These are phyloP conservation scores for Takifugu rubripes DNA, from an alignment of 2,797 vertebrate species.

Conservation along the genomic window DNA sequence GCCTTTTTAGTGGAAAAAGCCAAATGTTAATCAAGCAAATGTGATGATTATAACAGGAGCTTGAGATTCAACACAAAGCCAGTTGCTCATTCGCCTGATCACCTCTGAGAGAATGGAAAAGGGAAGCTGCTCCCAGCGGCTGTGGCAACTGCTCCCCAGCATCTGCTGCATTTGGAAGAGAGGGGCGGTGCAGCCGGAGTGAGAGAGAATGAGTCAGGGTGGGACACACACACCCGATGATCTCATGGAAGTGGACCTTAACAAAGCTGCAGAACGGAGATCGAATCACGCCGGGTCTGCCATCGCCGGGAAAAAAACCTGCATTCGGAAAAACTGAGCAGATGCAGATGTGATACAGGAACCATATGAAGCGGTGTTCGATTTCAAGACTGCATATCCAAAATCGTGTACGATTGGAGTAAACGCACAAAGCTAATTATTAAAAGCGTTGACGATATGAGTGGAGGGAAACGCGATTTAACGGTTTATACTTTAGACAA, in stretches of 20 bases:
- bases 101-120: slow-evolving; percentile 26
- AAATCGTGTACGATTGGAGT: neutral
- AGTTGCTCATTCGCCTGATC: slow-evolving; percentile 27
- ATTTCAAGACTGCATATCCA: neutral
- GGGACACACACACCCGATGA: slow-evolving; percentile 68
- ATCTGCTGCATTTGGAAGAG: slow-evolving; percentile 52
- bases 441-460: slow-evolving; percentile 30
- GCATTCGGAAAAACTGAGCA: slow-evolving; percentile 11
- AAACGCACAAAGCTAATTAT: slow-evolving; percentile 1
- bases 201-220: slow-evolving; percentile 58
- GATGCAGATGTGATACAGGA: neutral
- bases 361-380: neutral
- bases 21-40: neutral
- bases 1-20: too few relatives aligned
- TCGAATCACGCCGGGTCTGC: slow-evolving; percentile 57
- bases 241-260: slow-evolving; percentile 70
- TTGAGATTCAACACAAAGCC: slow-evolving; percentile 6
- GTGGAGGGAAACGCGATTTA: slow-evolving; percentile 1
- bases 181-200: slow-evolving; percentile 49
- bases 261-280: slow-evolving; percentile 62
- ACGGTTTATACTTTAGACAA: neutral
- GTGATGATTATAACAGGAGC: slow-evolving; percentile 1
- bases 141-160: slow-evolving; percentile 55
- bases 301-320: slow-evolving; percentile 66
- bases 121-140: slow-evolving; percentile 50